These are phyloP conservation scores for Astyanax mexicanus DNA, from an alignment of 2,797 vertebrate genomes.

Conservation along the genomic window DNA sequence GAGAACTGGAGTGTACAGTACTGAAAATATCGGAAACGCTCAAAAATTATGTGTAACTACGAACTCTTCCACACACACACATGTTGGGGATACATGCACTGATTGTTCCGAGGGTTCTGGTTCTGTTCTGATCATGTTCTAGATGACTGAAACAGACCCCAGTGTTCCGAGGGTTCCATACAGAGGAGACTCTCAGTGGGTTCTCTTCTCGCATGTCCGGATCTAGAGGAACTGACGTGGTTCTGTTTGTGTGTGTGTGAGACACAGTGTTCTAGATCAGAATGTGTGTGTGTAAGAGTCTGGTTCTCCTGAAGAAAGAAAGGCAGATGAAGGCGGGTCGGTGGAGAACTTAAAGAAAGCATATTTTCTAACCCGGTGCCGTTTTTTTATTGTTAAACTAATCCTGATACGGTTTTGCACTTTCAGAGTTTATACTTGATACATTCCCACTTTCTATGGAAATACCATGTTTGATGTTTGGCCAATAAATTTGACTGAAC, in stretches of 20 bases:
- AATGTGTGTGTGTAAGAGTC: conserved; percentile 75
- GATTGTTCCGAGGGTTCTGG: no score
- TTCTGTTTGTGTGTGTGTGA: conserved; percentile 75
- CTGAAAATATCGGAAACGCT: no score
- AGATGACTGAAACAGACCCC: conserved; percentile 10
- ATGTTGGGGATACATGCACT: no score
- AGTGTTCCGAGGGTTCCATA: conserved; percentile 58
- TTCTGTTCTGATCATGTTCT: background rate
- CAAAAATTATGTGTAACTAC: no score
- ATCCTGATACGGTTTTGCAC: conserved; percentile 98
- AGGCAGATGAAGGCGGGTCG: conserved; percentile 78
- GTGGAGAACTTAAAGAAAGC: no score
- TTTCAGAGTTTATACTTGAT: conserved; percentile 99
- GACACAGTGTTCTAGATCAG: conserved; percentile 82
- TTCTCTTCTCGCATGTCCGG: conserved; percentile 66
- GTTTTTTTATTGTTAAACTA: conserved; percentile 98
- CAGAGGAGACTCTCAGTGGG: conserved; percentile 68
- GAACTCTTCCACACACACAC: no score
- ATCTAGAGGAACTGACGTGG: conserved; percentile 75
- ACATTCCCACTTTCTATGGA: conserved; percentile 99
- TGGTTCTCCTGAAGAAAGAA: conserved; percentile 83
- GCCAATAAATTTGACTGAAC: conserved; percentile 94
- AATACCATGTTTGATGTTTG: conserved; percentile 89
- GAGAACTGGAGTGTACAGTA: no score
- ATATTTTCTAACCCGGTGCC: conserved; percentile 93